Evolutionary conservation across 2,113 vertebrate species (phyloP).

Genomic region (Synchiropus splendidus): DNA sequence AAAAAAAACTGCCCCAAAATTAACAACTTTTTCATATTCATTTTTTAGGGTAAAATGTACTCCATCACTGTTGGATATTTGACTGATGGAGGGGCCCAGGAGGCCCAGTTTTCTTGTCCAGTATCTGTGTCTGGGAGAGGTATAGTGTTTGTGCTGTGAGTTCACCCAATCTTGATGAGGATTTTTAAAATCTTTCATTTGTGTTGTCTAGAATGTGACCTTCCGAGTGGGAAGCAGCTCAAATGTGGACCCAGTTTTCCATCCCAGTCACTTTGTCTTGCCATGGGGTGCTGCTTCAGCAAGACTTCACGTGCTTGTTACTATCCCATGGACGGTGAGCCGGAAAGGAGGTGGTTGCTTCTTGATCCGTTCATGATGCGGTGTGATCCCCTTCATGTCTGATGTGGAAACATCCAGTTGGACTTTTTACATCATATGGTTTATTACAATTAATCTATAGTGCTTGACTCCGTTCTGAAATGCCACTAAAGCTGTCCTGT

Average conservation of each 20-base stretch:
- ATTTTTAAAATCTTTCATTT: constrained; percentile 42
- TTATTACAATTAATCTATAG: constrained; percentile 3
- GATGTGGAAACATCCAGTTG: constrained; percentile 4
- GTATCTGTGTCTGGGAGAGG: constrained; percentile 35
- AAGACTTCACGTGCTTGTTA: constrained; percentile 48
- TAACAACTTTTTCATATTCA: constrained; percentile 23
- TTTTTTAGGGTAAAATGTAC: constrained; percentile 41
- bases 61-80: constrained; percentile 48
- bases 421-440: not conserved
- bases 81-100: constrained; percentile 27
- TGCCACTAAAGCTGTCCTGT: too few relatives aligned
- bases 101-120: constrained; percentile 56
- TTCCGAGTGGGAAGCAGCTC: constrained; percentile 54
- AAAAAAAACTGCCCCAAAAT: constrained; percentile 22
- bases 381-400: constrained; percentile 46
- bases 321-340: constrained; percentile 70
- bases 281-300: constrained; percentile 65
- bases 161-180: constrained; percentile 35
- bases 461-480: too few relatives aligned
- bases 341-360: constrained; percentile 39
- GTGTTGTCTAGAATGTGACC: constrained; percentile 52
- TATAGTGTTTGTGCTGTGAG: constrained; percentile 32
- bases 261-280: constrained; percentile 48
- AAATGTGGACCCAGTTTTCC: constrained; percentile 46
- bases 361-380: too few relatives aligned